Percentiles rank a stretch among this genome's conserved stretches.
These are phyloP conservation scores for Folsomia candida DNA, from an alignment of 2,888 invertebrate genomes.

Conservation along the genomic window DNA sequence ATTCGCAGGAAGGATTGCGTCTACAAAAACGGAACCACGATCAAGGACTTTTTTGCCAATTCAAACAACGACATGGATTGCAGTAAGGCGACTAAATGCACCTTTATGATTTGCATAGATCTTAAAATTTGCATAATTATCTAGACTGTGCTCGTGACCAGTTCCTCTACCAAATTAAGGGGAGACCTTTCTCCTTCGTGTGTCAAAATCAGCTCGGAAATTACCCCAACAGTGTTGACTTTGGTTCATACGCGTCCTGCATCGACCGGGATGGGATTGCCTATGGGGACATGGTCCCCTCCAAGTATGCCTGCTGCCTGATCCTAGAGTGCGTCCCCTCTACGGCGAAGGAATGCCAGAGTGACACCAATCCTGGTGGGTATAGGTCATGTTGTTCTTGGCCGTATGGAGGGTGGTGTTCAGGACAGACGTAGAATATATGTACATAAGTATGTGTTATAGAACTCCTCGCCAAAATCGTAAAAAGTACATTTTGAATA, in stretches of 20 bases:
- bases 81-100: slow-evolving; percentile 59
- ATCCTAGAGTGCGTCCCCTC: not conserved
- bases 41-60: slow-evolving; percentile 58
- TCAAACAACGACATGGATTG: slow-evolving; percentile 57
- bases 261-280: slow-evolving; percentile 46
- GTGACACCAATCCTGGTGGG: slow-evolving; percentile 9
- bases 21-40: slow-evolving; percentile 61
- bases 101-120: not conserved
- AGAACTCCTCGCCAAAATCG: no score
- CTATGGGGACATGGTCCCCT: slow-evolving; percentile 22
- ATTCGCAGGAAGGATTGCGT: slow-evolving; percentile 63
- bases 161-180: slow-evolving; percentile 14
- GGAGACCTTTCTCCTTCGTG: slow-evolving; percentile 16
- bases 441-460: no score
- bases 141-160: slow-evolving; percentile 43
- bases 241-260: slow-evolving; percentile 31
- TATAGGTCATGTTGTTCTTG: slow-evolving; percentile 7
- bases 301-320: slow-evolving; percentile 28
- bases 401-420: not conserved
- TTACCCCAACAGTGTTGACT: slow-evolving; percentile 27
- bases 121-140: no score
- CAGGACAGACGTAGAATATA: no score
- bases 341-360: slow-evolving; percentile 1
- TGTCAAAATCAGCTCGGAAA: slow-evolving; percentile 40
- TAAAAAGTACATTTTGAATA: no score